These are phyloP conservation scores for Chloropsis cyanopogon DNA, from an alignment of 2,113 vertebrate species.

Conservation along the genomic window DNA sequence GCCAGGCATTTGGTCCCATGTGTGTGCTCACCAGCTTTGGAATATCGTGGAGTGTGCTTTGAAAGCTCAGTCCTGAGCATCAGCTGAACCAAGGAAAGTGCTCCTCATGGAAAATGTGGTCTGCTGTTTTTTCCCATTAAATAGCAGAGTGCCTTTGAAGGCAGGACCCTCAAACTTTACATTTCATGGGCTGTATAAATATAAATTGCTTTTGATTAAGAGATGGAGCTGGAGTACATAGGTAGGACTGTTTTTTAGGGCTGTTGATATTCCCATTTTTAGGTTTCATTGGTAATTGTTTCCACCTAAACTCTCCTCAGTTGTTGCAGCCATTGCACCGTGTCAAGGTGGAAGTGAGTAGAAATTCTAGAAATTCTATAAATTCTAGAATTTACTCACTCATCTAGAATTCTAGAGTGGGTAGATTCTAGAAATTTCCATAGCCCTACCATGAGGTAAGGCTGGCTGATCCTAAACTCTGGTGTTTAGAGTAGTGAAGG, in stretches of 20 bases:
- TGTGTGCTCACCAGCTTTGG: neutral
- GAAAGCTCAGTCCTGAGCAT: neutral
- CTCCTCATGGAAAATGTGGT: neutral
- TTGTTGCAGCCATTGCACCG: neutral
- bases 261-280: neutral
- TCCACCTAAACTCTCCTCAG: neutral
- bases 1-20: neutral
- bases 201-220: neutral
- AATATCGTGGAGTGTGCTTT: neutral
- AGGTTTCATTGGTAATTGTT: neutral
- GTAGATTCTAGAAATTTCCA: neutral
- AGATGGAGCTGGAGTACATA: neutral
- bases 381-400: no score
- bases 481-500: neutral
- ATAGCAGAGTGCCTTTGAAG: neutral
- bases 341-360: neutral
- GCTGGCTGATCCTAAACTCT: neutral
- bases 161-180: neutral
- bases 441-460: neutral
- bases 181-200: neutral
- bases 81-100: neutral
- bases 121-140: neutral
- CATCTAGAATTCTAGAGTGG: neutral
- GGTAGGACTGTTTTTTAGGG: neutral
- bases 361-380: no score